Conservation (phyloP, 2,888 invertebrate species). For the Molorchus minor region DNA sequence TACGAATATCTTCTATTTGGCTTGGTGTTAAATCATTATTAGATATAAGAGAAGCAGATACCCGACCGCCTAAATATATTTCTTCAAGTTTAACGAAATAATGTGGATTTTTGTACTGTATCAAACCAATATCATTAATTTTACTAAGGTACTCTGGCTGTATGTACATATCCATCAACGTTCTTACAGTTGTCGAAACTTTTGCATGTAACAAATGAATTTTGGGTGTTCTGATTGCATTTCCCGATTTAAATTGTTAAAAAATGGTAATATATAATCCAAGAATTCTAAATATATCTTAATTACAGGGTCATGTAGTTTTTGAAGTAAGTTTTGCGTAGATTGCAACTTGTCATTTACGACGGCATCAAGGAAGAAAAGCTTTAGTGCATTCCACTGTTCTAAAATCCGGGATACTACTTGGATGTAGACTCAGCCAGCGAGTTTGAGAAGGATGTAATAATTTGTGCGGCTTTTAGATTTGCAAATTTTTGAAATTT, state of each 20-base stretch:
- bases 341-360: constrained; percentile 12
- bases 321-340: not conserved
- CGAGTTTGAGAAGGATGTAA: constrained; percentile 32
- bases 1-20: too few relatives aligned
- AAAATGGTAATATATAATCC: not conserved
- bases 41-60: too few relatives aligned
- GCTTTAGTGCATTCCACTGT: constrained; percentile 31
- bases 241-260: constrained; percentile 15
- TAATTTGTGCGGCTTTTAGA: constrained; percentile 33
- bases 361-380: constrained; percentile 34
- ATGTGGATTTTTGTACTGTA: too few relatives aligned
- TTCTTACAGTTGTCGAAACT: not conserved
- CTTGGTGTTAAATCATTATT: too few relatives aligned
- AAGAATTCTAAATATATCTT: constrained; percentile 1
- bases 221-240: too few relatives aligned
- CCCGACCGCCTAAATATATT: too few relatives aligned
- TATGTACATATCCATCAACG: too few relatives aligned
- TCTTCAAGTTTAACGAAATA: too few relatives aligned
- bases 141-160: too few relatives aligned
- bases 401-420: constrained; percentile 34
- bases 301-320: not conserved
- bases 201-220: not conserved
- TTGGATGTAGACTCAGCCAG: constrained; percentile 30
- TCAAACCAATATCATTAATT: too few relatives aligned
- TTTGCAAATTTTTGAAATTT: constrained; percentile 35